Evolutionary conservation across 1,140 invertebrate genomes (phyloP).

Genomic region (Diorhabda elongata): DNA sequence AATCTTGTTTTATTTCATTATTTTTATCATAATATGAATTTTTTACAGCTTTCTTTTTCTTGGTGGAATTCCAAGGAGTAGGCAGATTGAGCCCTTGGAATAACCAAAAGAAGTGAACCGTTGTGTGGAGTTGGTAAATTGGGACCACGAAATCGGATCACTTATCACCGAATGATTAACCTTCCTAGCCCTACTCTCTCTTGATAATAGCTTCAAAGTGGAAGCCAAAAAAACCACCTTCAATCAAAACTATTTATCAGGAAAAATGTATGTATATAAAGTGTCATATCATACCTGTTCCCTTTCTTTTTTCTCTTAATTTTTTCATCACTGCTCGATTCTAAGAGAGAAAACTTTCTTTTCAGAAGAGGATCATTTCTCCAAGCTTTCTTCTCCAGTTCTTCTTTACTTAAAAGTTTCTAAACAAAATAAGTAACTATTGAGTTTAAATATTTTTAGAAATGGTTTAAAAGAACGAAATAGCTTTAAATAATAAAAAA

Average conservation of each 20-base stretch:
- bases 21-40: no score
- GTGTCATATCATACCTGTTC: neutral
- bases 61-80: no score
- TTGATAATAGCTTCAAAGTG: no score
- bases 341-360: slow-evolving; percentile 9
- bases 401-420: slow-evolving; percentile 7
- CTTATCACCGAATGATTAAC: no score
- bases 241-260: neutral
- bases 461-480: neutral
- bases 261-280: neutral
- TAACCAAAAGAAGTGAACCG: no score
- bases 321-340: neutral
- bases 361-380: slow-evolving; percentile 13
- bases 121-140: no score
- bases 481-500: neutral
- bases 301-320: slow-evolving; percentile 3
- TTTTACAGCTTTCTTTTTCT: no score
- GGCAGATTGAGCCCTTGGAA: no score
- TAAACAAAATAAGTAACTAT: slow-evolving; percentile 1
- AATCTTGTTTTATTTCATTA: no score
- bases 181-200: no score
- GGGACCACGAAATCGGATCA: no score
- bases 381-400: slow-evolving; percentile 12
- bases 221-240: neutral
- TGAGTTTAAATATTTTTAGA: neutral